Percentiles rank a stretch among this genome's conserved stretches.
Evolutionary conservation across 2,113 vertebrate genomes (phyloP).

Genomic region (Ciconia stormi): DNA sequence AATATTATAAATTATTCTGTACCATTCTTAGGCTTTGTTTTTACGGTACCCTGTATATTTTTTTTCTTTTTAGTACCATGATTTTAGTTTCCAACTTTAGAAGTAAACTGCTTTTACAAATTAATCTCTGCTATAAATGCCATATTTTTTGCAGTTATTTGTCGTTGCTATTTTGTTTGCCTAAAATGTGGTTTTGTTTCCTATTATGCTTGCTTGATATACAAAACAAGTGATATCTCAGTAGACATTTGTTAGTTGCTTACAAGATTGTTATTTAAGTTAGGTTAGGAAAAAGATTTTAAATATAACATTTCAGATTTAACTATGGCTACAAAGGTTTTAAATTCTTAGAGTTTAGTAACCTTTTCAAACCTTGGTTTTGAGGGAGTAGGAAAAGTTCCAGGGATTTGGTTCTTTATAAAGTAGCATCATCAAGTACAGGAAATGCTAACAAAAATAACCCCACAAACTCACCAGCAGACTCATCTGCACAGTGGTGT

Average conservation of each 20-base stretch:
- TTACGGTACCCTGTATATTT: neutral
- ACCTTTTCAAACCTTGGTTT: neutral
- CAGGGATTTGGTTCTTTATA: neutral
- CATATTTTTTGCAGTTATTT: neutral
- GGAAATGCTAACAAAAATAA: neutral
- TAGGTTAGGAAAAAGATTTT: neutral
- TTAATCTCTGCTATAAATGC: neutral
- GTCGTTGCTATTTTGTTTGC: neutral
- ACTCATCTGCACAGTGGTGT: neutral
- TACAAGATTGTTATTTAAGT: neutral
- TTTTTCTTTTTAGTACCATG: neutral
- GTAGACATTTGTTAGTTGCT: neutral
- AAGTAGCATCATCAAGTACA: neutral
- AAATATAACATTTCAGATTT: neutral
- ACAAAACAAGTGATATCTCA: neutral
- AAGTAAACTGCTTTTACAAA: neutral
- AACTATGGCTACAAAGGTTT: neutral
- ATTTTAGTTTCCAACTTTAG: neutral
- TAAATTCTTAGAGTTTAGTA: neutral
- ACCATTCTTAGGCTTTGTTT: neutral
- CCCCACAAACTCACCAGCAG: fast-evolving
- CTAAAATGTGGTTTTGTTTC: neutral
- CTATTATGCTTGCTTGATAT: fast-evolving
- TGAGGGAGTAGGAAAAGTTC: fast-evolving
- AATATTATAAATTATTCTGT: neutral